Base-by-base conservation (phyloP, 2,888 invertebrate genomes). In the Plagiodera versicolora region DNA sequence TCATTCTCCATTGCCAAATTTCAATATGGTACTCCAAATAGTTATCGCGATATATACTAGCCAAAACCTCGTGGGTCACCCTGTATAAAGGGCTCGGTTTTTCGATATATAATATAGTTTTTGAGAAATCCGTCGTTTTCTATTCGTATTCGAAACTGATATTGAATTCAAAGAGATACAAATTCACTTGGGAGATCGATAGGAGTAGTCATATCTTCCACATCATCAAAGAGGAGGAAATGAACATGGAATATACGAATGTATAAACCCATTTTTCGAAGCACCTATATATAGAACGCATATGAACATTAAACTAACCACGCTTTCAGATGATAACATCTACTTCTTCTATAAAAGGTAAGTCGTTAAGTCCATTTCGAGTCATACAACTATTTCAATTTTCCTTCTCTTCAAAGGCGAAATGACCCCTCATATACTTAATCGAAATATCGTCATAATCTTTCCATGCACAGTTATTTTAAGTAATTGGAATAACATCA, bases 361-460 rank as follows among this genome's bases (percentile, higher is more conserved):
- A 14, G 39, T 39, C n/a, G 39, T 39, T 39, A 39, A 39, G 39
- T 39, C 39, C 39, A 39, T 39, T 11, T 39, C 3, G 39, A 39
- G 39, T 39, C 39, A 11, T 39, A 39, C 39, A 39, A 39, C 39
- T 51, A 19, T 28, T 30, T 49, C 49, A 49, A 30, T 49, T 24
- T 49, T 20, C 28, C 30, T 49, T 20, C 49, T 28, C 32, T 47
- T 30, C 51, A 32, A 35, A 32, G 19, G 17, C 14, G 51, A 55
- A 55, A 55, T 55, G 55, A 55, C 47, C 46, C 47, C 55, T 55
- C 32, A 46, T 32, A 45, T 30, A 35, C 35, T 51, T 35, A 51
- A 35, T 35, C n/a, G 16, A 55, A 24, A 32, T 35, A 46, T 45
- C 45, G 32, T 30, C n/a, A 30, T 24, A 44, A 32, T 55, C 17